These are phyloP conservation scores for Protonemura montana DNA, from an alignment of 2,888 invertebrate species.

Conservation along the genomic window DNA sequence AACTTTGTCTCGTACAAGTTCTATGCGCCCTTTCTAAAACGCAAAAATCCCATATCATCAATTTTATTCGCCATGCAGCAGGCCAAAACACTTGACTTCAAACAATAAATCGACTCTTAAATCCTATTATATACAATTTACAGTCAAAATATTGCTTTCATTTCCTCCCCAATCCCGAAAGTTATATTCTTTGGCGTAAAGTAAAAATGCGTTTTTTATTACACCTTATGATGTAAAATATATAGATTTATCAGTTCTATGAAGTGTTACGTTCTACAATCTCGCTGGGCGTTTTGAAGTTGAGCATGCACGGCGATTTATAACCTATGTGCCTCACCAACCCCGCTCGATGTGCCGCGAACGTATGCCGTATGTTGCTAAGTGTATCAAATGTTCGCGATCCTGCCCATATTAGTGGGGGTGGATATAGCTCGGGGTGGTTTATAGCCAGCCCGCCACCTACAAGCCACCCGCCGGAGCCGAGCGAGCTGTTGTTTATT, in stretches of 20 bases:
- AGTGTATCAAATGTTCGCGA: neutral
- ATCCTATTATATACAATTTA: constrained; percentile 7
- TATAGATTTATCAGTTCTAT: neutral
- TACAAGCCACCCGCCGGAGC: neutral
- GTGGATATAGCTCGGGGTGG: neutral
- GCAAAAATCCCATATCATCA: neutral
- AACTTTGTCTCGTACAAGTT: neutral
- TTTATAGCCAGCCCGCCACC: neutral
- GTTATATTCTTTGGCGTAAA: neutral
- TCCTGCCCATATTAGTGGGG: neutral
- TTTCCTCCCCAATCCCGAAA: neutral
- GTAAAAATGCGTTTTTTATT: neutral
- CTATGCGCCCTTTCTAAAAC: neutral
- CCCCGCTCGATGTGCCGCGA: neutral
- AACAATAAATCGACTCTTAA: neutral
- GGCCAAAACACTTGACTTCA: neutral
- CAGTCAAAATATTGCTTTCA: constrained; percentile 5
- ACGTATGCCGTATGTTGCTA: neutral
- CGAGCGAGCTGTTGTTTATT: neutral
- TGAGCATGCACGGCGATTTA: neutral
- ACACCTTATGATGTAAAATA: neutral
- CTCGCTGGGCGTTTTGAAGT: neutral
- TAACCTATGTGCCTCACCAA: neutral
- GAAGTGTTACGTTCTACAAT: neutral
- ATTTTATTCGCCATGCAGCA: neutral